A percentile compares a stretch with the other conserved stretches of the same genome.
These are phyloP conservation scores for Microctenopoma lineatum DNA, from an alignment of 2,797 vertebrate species.

Conservation along the genomic window DNA sequence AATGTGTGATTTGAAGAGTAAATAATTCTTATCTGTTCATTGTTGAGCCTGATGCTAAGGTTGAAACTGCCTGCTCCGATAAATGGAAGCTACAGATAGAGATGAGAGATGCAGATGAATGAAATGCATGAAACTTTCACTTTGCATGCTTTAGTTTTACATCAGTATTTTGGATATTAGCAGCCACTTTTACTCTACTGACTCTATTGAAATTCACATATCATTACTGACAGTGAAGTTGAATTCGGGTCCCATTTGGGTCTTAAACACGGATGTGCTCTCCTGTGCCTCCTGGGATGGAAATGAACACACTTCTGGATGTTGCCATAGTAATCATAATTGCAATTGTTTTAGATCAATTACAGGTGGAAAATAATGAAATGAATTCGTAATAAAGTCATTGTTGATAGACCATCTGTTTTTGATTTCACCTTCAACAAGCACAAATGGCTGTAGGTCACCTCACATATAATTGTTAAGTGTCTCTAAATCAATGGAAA, in stretches of 20 bases:
- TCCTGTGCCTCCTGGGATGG: not conserved
- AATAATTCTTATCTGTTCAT: not conserved
- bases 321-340: slow-evolving; percentile 27
- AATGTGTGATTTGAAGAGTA: slow-evolving; percentile 1
- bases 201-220: no score
- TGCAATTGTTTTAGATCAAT: slow-evolving; percentile 6
- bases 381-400: not conserved
- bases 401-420: not conserved
- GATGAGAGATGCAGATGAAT: not conserved
- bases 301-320: slow-evolving; percentile 1
- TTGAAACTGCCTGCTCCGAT: slow-evolving; percentile 2
- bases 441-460: not conserved
- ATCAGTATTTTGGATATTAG: no score
- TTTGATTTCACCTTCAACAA: not conserved
- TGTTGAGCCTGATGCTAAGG: not conserved
- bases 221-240: no score
- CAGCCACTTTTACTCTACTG: no score
- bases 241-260: no score
- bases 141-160: no score
- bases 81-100: no score
- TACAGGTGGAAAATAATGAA: slow-evolving; percentile 8
- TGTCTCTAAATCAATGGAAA: not conserved
- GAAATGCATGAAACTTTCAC: not conserved
- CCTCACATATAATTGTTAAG: no score
- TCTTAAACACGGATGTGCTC: no score